These are phyloP conservation scores for Hycleus phaleratus DNA, from an alignment of 1,140 invertebrate species.

Conservation along the genomic window DNA sequence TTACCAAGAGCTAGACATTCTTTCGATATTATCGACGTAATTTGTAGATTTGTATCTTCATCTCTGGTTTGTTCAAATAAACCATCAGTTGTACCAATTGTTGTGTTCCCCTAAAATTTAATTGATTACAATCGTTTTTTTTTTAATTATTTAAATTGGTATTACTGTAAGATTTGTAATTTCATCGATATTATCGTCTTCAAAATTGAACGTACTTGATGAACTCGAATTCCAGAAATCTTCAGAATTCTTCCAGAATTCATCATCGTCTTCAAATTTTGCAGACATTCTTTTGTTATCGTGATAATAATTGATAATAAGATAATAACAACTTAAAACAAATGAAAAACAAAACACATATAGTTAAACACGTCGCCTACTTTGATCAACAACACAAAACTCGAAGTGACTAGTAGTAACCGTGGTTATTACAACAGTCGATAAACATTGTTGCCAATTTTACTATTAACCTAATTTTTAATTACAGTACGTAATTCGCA, in stretches of 20 bases:
- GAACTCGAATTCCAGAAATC: conserved; percentile 36
- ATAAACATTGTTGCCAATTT: too few species aligned
- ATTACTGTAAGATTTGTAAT: neutral
- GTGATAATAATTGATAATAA: too few species aligned
- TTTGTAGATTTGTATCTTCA: conserved; percentile 22
- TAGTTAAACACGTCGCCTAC: too few species aligned
- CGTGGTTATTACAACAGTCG: too few species aligned
- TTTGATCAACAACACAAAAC: too few species aligned
- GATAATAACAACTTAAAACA: too few species aligned
- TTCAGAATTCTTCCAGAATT: conserved; percentile 9
- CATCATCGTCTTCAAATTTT: too few species aligned
- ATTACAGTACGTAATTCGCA: too few species aligned
- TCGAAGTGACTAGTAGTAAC: too few species aligned
- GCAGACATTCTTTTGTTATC: too few species aligned
- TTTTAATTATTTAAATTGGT: neutral
- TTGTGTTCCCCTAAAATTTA: conserved; percentile 15
- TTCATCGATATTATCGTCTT: conserved; percentile 29
- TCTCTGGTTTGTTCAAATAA: conserved; percentile 17
- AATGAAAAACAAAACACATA: too few species aligned
- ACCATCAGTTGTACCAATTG: neutral
- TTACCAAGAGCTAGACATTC: conserved; percentile 26
- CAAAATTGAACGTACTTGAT: conserved; percentile 30
- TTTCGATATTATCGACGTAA: conserved; percentile 33
- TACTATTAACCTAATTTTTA: too few species aligned
- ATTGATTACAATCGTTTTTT: neutral